These are phyloP conservation scores for Diaprepes abbreviatus DNA, from an alignment of 2,888 invertebrate species.

Conservation along the genomic window DNA sequence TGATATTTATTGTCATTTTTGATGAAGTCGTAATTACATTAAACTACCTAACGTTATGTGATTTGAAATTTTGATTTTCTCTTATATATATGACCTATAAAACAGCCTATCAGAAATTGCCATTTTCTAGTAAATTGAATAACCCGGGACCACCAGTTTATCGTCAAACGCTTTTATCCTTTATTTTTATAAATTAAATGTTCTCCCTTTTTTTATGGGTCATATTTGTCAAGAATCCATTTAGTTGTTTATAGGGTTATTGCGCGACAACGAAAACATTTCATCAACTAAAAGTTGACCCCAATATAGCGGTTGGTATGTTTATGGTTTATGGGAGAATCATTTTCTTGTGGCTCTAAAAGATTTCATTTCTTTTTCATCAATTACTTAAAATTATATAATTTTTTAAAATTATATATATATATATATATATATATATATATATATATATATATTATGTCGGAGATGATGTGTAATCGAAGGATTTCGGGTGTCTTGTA, in stretches of 20 bases:
- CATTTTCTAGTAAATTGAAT: conserved; percentile 3
- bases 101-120: neutral
- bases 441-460: no score
- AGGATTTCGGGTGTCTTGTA: no score
- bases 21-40: no score
- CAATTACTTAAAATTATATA: no score
- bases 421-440: no score
- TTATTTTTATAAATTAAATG: conserved; percentile 18
- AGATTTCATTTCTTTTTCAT: conserved; percentile 2
- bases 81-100: neutral
- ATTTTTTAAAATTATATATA: no score
- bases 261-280: conserved; percentile 19
- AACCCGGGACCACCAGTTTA: neutral
- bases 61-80: no score
- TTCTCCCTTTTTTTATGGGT: conserved; percentile 15
- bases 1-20: no score
- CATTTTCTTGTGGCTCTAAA: neutral
- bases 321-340: conserved; percentile 11
- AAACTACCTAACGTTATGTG: no score
- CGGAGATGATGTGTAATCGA: no score
- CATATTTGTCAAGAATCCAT: conserved; percentile 22
- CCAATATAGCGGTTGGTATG: conserved; percentile 1
- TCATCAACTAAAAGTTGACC: conserved; percentile 21
- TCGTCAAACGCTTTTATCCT: conserved; percentile 10
- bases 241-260: conserved; percentile 20